Conservation (phyloP, 2,113 vertebrate genomes). For the Pachycephala philippinensis region DNA sequence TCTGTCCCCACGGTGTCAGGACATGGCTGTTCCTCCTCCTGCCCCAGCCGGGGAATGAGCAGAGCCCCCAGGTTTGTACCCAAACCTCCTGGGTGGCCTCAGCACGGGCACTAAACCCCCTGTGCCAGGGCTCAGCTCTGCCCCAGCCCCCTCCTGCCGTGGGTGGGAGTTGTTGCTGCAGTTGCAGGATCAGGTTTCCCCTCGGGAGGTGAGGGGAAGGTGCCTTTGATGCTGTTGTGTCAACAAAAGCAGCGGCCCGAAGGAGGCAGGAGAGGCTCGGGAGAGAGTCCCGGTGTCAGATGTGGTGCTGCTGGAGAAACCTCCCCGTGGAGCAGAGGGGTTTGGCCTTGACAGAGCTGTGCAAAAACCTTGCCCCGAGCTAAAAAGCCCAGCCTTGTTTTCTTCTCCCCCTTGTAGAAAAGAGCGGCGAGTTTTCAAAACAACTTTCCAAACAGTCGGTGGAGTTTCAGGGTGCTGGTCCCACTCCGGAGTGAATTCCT, state of each 20-base stretch:
- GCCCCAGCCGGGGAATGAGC: background rate
- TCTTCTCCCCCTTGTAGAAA: background rate
- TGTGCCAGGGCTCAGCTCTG: background rate
- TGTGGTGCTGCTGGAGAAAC: background rate
- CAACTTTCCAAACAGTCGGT: background rate
- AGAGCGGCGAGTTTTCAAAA: background rate
- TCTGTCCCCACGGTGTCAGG: background rate
- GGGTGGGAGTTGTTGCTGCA: background rate
- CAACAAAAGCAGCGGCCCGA: background rate
- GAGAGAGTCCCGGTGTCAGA: background rate
- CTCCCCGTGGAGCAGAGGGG: fast-evolving
- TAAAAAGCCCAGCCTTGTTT: background rate
- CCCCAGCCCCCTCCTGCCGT: background rate
- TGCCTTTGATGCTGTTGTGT: slow-evolving; percentile 54
- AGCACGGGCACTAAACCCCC: background rate
- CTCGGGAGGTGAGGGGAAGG: background rate
- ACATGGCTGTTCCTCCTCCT: background rate
- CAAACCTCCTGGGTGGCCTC: background rate
- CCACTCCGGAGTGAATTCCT: background rate
- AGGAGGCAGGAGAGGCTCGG: slow-evolving; percentile 9
- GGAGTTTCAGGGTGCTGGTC: background rate
- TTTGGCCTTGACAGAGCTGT: background rate
- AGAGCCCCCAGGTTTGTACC: background rate
- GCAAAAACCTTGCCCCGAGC: background rate
- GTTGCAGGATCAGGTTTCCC: background rate